A percentile compares a stretch with the other conserved stretches of the same genome.
These are phyloP conservation scores for Macrotis lagotis DNA, from an alignment of 2,113 vertebrate species.

Conservation along the genomic window DNA sequence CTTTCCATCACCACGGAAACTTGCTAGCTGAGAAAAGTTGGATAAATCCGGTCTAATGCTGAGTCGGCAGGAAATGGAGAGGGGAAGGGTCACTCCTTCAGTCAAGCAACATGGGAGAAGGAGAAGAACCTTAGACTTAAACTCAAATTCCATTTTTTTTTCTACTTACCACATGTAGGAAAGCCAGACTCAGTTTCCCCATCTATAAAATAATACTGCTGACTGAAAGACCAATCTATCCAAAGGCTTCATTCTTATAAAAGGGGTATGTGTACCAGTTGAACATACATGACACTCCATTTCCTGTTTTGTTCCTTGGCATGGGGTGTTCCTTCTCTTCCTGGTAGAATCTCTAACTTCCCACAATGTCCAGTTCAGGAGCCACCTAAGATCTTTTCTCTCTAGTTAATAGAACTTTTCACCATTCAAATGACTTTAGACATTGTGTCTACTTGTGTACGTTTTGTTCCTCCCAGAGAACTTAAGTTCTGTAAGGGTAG, in stretches of 20 bases:
- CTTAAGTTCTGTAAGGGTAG: not conserved
- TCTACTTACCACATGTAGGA: not conserved
- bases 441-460: not conserved
- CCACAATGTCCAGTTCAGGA: not conserved
- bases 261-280: not conserved
- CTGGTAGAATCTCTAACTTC: not conserved
- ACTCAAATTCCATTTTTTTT: not conserved
- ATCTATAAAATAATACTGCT: not conserved
- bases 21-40: not conserved
- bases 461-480: not conserved
- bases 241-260: not conserved
- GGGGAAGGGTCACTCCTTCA: not conserved
- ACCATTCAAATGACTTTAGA: not conserved
- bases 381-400: not conserved
- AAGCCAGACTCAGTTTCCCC: not conserved
- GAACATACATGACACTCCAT: not conserved
- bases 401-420: not conserved
- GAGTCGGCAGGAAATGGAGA: not conserved
- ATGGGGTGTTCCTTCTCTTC: not conserved
- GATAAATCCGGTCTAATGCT: not conserved
- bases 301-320: not conserved
- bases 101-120: not conserved
- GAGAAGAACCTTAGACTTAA: not conserved
- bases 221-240: not conserved
- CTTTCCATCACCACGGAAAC: constrained; percentile 1